Percentiles rank a stretch among this genome's conserved stretches.
Evolutionary conservation across 2,113 vertebrate genomes (phyloP).

Genomic region (Struthio camelus): DNA sequence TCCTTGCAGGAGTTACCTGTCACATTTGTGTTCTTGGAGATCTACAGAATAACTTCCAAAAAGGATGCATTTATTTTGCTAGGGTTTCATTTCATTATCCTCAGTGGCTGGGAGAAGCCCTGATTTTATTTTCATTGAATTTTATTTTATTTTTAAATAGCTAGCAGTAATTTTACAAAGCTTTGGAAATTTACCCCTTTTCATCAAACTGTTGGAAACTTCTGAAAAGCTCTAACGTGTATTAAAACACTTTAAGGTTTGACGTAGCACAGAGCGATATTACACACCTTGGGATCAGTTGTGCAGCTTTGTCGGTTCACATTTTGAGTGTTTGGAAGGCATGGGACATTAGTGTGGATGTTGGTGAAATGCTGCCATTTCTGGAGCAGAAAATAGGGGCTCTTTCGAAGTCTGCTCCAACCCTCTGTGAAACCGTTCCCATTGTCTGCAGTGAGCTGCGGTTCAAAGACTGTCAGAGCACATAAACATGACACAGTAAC

Average conservation of each 20-base stretch:
- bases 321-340: not conserved
- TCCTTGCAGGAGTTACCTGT: not conserved
- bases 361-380: not conserved
- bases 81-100: not conserved
- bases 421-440: constrained; percentile 4
- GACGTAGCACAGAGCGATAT: not conserved
- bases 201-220: not conserved
- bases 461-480: constrained; percentile 64
- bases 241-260: not conserved
- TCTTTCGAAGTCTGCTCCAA: not conserved
- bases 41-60: not conserved
- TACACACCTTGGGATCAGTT: not conserved
- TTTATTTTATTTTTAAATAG: constrained; percentile 25
- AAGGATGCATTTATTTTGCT: constrained; percentile 5
- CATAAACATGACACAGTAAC: constrained; percentile 67
- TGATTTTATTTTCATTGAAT: not conserved
- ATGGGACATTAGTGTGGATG: not conserved
- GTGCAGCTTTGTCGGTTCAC: not conserved
- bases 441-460: constrained; percentile 20
- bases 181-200: not conserved
- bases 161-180: not conserved
- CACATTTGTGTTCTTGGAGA: not conserved
- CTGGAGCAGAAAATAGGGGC: not conserved
- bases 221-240: not conserved
- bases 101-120: not conserved